phyloP scores from a whole-genome alignment of 1,140 invertebrate species.

The Aphidius gifuensis region DNA sequence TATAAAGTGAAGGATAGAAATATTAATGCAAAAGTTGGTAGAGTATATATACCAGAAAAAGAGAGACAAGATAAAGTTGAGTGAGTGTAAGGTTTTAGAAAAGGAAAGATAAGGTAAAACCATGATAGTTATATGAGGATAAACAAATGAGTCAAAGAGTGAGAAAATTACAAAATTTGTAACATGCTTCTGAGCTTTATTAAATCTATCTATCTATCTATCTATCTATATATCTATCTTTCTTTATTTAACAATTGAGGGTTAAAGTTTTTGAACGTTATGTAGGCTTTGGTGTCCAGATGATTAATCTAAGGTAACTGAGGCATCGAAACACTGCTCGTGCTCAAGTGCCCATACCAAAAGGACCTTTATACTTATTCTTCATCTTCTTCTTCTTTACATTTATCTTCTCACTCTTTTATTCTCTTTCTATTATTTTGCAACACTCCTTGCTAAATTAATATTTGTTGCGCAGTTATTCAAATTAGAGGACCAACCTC shows the following conservation, averaged over 20 bases:
- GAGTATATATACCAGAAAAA: too few species aligned
- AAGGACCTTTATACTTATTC: neutral
- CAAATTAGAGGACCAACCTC: conserved; percentile 30
- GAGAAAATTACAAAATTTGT: too few species aligned
- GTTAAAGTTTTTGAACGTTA: conserved; percentile 30
- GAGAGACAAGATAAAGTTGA: too few species aligned
- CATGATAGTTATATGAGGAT: too few species aligned
- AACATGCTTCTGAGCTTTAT: neutral
- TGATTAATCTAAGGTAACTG: conserved; percentile 38
- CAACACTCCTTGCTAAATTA: conserved; percentile 29
- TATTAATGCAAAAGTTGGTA: too few species aligned
- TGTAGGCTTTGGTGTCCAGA: conserved; percentile 26
- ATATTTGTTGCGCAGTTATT: conserved; percentile 41
- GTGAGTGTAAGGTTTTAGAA: too few species aligned
- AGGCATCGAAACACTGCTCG: conserved; percentile 15
- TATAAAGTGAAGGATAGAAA: too few species aligned
- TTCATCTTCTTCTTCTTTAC: too few species aligned
- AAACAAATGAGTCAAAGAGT: too few species aligned
- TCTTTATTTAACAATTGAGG: conserved; percentile 24
- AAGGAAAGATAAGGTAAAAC: too few species aligned
- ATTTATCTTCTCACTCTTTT: too few species aligned
- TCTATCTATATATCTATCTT: neutral
- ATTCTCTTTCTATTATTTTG: neutral
- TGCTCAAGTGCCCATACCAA: conserved; percentile 12
- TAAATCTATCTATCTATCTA: conserved; percentile 4